Base-by-base conservation (phyloP, 2,797 vertebrate genomes). In the Acanthornis magna region DNA sequence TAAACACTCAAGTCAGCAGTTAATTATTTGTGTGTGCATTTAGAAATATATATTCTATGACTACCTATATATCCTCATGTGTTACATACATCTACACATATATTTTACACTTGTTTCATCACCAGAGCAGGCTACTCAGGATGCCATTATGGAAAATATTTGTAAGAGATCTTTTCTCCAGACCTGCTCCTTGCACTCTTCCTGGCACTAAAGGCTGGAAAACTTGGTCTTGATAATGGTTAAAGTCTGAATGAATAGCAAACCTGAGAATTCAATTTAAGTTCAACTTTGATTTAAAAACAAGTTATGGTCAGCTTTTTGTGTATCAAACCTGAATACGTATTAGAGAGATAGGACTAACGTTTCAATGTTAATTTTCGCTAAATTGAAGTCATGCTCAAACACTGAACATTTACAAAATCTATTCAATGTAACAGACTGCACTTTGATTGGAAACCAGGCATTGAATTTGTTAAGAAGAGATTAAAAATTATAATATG, bases 231-330 rank as follows among this genome's bases (percentile, higher is more conserved):
- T 80, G 95, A 95, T 95, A 95, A n/a, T 13, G 40, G 88, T 94
- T 95, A 71, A 91, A 94, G 81, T 88, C 19, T 36, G 61, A 38
- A 75, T 78, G 84, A 97, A 92, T 22, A 96, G 85, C 78, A 95
- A 97, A 93, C 90, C 75, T 80, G 91, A 94, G 67, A 73, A 94
- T 85, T 94, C 89, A 66, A 75, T 84, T 78, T 61, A 70, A 81
- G 8, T 86, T 94, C 91, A 94, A 96, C 43, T 84, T 86, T 90
- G 73, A 93, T 84, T 90, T 70, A 76, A 83, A 88, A 87, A 26
- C 40, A 81, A 79, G 51, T 62, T 36, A 57, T 12, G 73, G 58
- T 73, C 76, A 86, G 54, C 7, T 66, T 86, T 93, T 50, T 85
- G 53, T 26, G 60, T 78, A 83, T 91, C 60, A 71, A 89, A 87